A percentile compares a stretch with the other conserved stretches of the same genome.
Conservation (phyloP, 2,797 vertebrate species). For the Borostomias antarcticus region DNA sequence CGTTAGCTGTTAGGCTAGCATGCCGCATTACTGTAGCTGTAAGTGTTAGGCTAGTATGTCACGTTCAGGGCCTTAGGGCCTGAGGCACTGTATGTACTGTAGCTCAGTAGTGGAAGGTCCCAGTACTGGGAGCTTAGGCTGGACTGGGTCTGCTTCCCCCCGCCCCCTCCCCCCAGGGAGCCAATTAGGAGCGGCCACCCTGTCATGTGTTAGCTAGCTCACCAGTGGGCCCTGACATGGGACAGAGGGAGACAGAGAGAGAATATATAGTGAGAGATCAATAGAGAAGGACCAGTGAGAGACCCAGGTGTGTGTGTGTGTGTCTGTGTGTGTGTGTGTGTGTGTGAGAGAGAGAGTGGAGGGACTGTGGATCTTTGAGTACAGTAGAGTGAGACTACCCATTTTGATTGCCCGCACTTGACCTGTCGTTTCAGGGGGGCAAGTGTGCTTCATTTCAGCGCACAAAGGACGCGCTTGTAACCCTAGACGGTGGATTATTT, state of each 20-base stretch:
- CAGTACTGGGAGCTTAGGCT: neutral
- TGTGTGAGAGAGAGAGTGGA: neutral
- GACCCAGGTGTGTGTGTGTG: neutral
- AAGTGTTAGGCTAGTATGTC: neutral
- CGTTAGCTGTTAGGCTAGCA: neutral
- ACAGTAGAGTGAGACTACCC: neutral
- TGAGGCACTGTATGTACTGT: neutral
- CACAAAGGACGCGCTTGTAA: neutral
- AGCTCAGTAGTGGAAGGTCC: neutral
- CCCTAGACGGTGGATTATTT: neutral
- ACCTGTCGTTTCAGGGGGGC: neutral
- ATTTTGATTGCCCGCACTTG: neutral
- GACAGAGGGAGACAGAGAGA: conserved; percentile 1
- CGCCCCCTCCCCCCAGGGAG: conserved; percentile 17
- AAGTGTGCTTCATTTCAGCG: neutral
- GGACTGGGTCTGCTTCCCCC: neutral
- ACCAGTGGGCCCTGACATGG: conserved; percentile 10
- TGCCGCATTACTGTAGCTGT: too few species aligned
- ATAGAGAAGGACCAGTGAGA: neutral
- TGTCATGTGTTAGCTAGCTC: conserved; percentile 17
- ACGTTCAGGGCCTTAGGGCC: neutral
- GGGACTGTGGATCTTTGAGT: neutral
- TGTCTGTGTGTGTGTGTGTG: too few species aligned
- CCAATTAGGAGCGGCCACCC: conserved; percentile 19
- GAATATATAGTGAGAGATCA: neutral